Percentiles rank a stretch among this genome's conserved stretches.
phyloP scores from a whole-genome alignment of 2,797 vertebrate genomes.

The Rallus crepitans region DNA sequence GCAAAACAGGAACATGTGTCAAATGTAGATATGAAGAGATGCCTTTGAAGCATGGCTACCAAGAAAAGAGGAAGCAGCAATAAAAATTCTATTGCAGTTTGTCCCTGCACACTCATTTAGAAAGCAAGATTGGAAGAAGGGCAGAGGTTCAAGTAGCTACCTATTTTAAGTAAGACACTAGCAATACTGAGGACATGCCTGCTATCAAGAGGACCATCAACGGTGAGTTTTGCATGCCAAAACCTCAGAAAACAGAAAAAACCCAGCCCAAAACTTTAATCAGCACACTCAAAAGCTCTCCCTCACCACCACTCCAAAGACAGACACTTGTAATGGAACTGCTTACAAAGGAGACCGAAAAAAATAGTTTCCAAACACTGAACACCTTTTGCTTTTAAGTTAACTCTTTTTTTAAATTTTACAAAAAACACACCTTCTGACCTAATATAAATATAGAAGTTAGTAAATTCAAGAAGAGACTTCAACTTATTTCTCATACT shows the following conservation, averaged over 20 bases:
- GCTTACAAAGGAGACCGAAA: neutral
- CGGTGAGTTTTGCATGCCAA: neutral
- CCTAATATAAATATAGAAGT: neutral
- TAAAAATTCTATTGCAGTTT: neutral
- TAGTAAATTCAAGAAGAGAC: fast-evolving
- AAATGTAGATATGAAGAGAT: fast-evolving
- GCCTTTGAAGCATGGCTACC: neutral
- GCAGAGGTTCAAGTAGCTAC: neutral
- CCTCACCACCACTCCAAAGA: neutral
- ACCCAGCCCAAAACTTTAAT: neutral
- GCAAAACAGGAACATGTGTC: neutral
- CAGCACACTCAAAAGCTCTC: neutral
- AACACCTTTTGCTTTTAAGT: neutral
- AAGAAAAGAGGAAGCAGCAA: constrained; percentile 18
- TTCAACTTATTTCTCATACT: neutral
- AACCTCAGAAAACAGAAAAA: neutral
- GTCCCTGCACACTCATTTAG: neutral
- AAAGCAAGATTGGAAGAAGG: constrained; percentile 16
- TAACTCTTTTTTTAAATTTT: neutral
- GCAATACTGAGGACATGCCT: neutral
- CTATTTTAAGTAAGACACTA: neutral
- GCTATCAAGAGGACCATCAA: neutral
- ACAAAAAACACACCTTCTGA: neutral
- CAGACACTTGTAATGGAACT: neutral
- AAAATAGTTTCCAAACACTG: neutral